A percentile compares a stretch with the other conserved stretches of the same genome.
phyloP scores from a whole-genome alignment of 2,888 invertebrate species.

The Leptinotarsa juncta region DNA sequence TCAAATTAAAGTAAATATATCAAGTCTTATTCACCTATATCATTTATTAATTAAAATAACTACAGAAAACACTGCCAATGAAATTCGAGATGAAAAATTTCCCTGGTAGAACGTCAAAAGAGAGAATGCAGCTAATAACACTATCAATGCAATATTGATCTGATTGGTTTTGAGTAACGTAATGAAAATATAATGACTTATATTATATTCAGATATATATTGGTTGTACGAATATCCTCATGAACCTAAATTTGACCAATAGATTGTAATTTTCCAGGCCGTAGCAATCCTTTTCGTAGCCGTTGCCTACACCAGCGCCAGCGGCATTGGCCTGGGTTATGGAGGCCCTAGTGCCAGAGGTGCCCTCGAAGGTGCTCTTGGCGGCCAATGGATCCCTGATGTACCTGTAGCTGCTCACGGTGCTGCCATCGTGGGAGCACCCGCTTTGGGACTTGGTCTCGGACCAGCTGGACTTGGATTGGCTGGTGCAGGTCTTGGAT shows the following conservation, averaged over 20 bases:
- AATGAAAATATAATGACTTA: too few relatives aligned
- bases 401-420: constrained; percentile 41
- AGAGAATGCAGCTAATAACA: too few relatives aligned
- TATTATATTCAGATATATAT: too few relatives aligned
- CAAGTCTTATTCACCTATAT: too few relatives aligned
- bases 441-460: constrained; percentile 10
- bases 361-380: constrained; percentile 44
- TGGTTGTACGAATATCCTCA: neutral
- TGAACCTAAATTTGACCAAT: neutral
- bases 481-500: constrained; percentile 31
- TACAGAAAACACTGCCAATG: too few relatives aligned
- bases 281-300: constrained; percentile 52
- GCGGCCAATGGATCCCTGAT: constrained; percentile 46
- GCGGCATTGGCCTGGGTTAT: constrained; percentile 34
- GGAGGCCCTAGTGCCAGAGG: constrained; percentile 43
- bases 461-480: constrained; percentile 27
- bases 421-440: constrained; percentile 31
- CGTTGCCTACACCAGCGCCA: constrained; percentile 50
- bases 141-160: too few relatives aligned
- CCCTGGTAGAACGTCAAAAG: too few relatives aligned
- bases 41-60: too few relatives aligned
- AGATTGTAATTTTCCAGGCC: constrained; percentile 40
- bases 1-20: too few relatives aligned
- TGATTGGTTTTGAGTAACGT: too few relatives aligned
- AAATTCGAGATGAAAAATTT: too few relatives aligned